Base-by-base conservation (phyloP, 2,888 invertebrate genomes). In the Bursaphelenchus okinawaensis region DNA sequence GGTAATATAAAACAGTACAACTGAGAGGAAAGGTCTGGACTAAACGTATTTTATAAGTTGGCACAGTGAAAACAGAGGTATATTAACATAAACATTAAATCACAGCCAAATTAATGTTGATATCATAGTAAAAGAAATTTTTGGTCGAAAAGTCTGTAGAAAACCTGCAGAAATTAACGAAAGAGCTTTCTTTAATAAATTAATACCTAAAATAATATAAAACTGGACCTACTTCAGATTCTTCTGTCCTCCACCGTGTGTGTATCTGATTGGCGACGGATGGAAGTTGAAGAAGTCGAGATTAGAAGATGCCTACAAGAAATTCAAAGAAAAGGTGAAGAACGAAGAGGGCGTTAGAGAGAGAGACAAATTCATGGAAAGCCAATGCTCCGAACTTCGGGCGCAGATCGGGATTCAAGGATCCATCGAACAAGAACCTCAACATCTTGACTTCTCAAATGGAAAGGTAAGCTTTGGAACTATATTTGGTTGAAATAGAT, bases 201-300 rank as follows among this genome's bases (percentile, higher is more conserved):
- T n/a, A n/a, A n/a, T n/a, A n/a, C n/a, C n/a, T n/a, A n/a, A n/a
- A n/a, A n/a, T n/a, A n/a, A n/a, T n/a, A n/a, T n/a, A n/a, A n/a
- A n/a, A n/a, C n/a, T n/a, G n/a, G n/a, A 54, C 9, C 54, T 23
- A 50, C 51, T 60, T n/a, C 68, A 86, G 87, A 69, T 98, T 99
- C 86, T 98, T 98, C 86, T 98, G 98, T 80, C 98, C 98, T 0
- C 98, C 98, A 0, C 98, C 98, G 0, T 98, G 96, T 84, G 94
- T 99, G 82, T 98, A 98, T 85, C 87, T 98, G 71, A 91, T 92
- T 82, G 96, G 96, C n/a, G 94, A 68, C 91, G 92, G 80, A 19
- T 62, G 62, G 62, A 55, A 60, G 8, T 19, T 27, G 20, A 62
- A 59, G 51, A 27, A 59, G 4, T 23, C 52, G 16, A 31, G 52